These are phyloP conservation scores for Trichosurus vulpecula DNA, from an alignment of 2,797 vertebrate species.

Conservation along the genomic window DNA sequence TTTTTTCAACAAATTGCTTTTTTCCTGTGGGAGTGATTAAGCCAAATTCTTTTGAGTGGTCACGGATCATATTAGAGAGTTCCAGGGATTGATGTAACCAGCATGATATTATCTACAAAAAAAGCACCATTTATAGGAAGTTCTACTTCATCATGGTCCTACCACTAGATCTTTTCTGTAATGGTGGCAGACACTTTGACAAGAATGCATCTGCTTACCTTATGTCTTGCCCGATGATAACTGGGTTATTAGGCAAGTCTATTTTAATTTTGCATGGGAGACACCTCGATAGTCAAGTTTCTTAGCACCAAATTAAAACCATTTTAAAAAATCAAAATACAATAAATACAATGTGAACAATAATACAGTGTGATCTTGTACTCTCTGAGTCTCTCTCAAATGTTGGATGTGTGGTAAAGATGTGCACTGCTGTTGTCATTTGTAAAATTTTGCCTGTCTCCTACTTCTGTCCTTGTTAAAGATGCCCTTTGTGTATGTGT, in stretches of 20 bases:
- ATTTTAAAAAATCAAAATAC: neutral
- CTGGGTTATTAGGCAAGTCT: neutral
- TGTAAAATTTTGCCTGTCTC: neutral
- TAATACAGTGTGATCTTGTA: neutral
- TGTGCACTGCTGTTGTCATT: neutral
- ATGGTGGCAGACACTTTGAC: neutral
- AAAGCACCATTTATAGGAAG: neutral
- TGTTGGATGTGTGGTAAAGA: neutral
- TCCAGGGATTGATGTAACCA: neutral
- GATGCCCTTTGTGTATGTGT: neutral
- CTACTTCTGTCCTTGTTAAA: neutral
- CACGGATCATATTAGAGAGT: neutral
- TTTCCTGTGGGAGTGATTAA: neutral
- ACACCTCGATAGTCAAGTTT: neutral
- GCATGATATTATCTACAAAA: neutral
- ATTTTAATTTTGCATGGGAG: neutral
- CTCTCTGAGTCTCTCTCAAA: neutral
- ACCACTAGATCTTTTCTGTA: neutral
- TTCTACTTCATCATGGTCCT: neutral
- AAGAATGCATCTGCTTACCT: neutral
- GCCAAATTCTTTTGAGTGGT: neutral
- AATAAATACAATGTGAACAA: neutral
- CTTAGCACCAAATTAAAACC: neutral
- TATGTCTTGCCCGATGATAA: neutral
- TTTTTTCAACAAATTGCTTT: neutral